Base-by-base conservation (phyloP, 2,888 invertebrate species). In the Morinoia aosen region DNA sequence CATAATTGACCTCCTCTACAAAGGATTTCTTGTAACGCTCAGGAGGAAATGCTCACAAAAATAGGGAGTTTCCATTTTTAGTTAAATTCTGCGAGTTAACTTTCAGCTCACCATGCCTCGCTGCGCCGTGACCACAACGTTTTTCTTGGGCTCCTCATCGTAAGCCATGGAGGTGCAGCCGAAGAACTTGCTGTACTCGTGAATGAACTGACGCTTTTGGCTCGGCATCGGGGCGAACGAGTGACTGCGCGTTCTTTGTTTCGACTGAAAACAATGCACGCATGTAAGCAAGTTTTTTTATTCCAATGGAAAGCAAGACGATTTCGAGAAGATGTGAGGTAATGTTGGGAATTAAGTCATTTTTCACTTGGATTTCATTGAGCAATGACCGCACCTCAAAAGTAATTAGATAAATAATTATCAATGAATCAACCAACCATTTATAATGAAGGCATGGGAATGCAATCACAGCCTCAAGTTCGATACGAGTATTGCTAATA, bases 191-290 rank as follows among this genome's bases (percentile, higher is more conserved):
- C 99, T 99, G 97, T 99, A 98, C 97, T 99, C 99, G 97, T 99
- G 99, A 19, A 99, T 98, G 97, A 99, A 98, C 97, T 98, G 98
- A 0, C 99, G 98, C 97, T 99, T 99, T 97, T 99, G 99, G 93
- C 98, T 98, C 97, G 99, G 99, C 99, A 99, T 99, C 2, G 98
- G 98, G 40, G 98, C 98, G 97, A 99, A 99, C 19, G 99, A 98
- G 97, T 98, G 98, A 97, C 98, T 98, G 0, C 98, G 98, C 0
- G 98, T 98, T 97, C 98, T 98, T 97, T 98, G 98, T 97, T 98
- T 98, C 14, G 96, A 96, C 96, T 96, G 94, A 76, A 93, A 95
- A 48, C 76, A n/a, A 56, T 57, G 93, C 57, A 33, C 16, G 25
- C 25, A 25, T 33, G 16, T 76, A 3, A 10, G 76, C 25, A 64